Evolutionary conservation across 2,888 invertebrate species (phyloP).

Genomic region (Electrophaes corylata): DNA sequence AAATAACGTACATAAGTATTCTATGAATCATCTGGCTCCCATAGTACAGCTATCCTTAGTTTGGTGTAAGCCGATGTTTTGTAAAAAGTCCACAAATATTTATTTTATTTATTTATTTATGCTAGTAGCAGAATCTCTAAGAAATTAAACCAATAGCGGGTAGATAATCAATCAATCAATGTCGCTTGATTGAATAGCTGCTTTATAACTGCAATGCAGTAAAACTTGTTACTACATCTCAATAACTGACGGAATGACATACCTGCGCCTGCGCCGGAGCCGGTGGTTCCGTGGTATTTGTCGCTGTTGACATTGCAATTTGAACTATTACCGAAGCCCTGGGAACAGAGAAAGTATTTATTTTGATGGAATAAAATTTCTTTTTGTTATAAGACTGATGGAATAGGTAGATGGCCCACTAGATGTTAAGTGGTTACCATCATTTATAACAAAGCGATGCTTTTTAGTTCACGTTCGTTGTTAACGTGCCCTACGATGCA

Average conservation of each 20-base stretch:
- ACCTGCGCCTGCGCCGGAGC: slow-evolving; percentile 45
- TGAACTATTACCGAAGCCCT: slow-evolving; percentile 65
- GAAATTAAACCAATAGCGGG: slow-evolving; percentile 11
- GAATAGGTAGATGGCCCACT: background rate
- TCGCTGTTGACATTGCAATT: slow-evolving; percentile 58
- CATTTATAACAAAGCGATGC: too few species aligned
- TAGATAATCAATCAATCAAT: slow-evolving; percentile 29
- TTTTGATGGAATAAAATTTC: background rate
- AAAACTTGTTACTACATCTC: slow-evolving; percentile 24
- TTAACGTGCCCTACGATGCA: too few species aligned
- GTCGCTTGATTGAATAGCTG: slow-evolving; percentile 24
- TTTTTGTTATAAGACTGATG: too few species aligned
- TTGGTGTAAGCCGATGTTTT: too few species aligned
- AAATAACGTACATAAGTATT: too few species aligned
- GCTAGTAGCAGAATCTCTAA: slow-evolving; percentile 6
- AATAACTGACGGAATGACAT: slow-evolving; percentile 34
- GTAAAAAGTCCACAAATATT: too few species aligned
- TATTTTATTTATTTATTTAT: background rate
- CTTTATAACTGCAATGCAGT: slow-evolving; percentile 23
- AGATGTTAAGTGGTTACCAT: too few species aligned
- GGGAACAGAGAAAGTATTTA: slow-evolving; percentile 50
- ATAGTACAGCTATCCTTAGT: too few species aligned
- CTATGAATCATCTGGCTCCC: too few species aligned
- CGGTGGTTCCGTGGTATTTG: slow-evolving; percentile 54
- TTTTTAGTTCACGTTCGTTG: too few species aligned